Conservation (phyloP, 2,113 vertebrate species). For the Zootoca vivipara region DNA sequence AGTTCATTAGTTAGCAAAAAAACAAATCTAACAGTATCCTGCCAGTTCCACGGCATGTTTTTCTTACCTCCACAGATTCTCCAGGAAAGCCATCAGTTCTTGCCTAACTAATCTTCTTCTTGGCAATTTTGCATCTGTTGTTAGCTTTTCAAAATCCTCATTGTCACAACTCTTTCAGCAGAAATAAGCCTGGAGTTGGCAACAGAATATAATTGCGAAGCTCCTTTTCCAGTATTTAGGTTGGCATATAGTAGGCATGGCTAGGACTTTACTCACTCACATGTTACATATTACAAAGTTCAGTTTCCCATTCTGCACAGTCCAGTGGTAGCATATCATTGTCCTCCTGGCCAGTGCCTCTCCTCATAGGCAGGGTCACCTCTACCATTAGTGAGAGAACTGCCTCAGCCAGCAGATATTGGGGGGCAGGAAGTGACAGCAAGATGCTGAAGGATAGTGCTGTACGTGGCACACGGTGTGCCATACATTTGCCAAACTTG, state of each 20-base stretch:
- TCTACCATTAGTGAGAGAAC: too few species aligned
- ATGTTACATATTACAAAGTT: background rate
- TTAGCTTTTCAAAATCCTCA: constrained; percentile 29
- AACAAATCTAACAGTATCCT: background rate
- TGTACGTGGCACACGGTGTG: too few species aligned
- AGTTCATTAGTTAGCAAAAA: constrained; percentile 19
- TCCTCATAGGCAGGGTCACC: background rate
- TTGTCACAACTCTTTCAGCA: background rate
- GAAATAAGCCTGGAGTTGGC: background rate
- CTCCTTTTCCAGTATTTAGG: background rate
- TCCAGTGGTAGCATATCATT: background rate
- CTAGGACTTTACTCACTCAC: background rate
- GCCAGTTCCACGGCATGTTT: constrained; percentile 5
- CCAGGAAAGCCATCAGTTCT: constrained; percentile 36
- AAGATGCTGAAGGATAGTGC: too few species aligned
- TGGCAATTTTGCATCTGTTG: constrained; percentile 29
- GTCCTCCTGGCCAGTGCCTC: background rate
- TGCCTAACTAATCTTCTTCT: constrained; percentile 37
- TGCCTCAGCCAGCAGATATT: too few species aligned
- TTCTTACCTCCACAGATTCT: constrained; percentile 36
- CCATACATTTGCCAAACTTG: too few species aligned
- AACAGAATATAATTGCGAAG: background rate
- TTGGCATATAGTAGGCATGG: background rate
- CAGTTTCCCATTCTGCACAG: background rate
- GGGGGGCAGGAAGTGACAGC: too few species aligned